These are phyloP conservation scores for Drosophila seguyi DNA, from an alignment of 1,140 invertebrate genomes.

Conservation along the genomic window DNA sequence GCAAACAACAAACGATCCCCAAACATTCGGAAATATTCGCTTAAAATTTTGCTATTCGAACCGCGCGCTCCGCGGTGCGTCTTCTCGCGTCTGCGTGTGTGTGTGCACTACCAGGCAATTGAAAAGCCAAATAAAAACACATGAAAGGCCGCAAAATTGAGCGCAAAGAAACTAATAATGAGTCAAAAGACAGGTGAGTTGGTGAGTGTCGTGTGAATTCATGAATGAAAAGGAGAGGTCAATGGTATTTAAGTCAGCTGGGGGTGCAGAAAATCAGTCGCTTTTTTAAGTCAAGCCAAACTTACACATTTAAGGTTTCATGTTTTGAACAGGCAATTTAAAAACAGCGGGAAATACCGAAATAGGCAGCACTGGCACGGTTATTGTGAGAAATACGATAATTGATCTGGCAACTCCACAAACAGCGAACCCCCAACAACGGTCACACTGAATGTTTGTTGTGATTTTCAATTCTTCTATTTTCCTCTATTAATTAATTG, in stretches of 20 bases:
- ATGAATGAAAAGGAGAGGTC: slow-evolving; percentile 19
- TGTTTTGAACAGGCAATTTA: not conserved
- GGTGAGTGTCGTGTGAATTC: slow-evolving; percentile 6
- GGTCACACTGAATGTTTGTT: slow-evolving; percentile 8
- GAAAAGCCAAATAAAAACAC: slow-evolving; percentile 40
- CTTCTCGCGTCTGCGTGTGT: slow-evolving; percentile 63
- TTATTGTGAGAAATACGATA: too few species aligned
- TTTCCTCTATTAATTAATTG: slow-evolving; percentile 1
- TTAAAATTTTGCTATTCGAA: slow-evolving; percentile 35
- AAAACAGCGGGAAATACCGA: too few species aligned
- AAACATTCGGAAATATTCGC: slow-evolving; percentile 59
- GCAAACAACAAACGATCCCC: slow-evolving; percentile 48
- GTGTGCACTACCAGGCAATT: slow-evolving; percentile 61
- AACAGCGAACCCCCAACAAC: too few species aligned
- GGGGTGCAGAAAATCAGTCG: not conserved
- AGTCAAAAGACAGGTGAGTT: slow-evolving; percentile 18
- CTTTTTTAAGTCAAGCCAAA: not conserved
- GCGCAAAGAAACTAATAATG: slow-evolving; percentile 40
- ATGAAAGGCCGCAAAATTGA: slow-evolving; percentile 19
- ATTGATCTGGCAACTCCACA: too few species aligned
- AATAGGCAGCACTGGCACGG: too few species aligned
- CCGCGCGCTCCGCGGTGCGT: slow-evolving; percentile 54
- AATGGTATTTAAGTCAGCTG: not conserved
- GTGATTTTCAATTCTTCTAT: not conserved
- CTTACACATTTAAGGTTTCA: slow-evolving; percentile 3